Evolutionary conservation across 2,888 invertebrate species (phyloP).

Genomic region (Napeogenes inachia): DNA sequence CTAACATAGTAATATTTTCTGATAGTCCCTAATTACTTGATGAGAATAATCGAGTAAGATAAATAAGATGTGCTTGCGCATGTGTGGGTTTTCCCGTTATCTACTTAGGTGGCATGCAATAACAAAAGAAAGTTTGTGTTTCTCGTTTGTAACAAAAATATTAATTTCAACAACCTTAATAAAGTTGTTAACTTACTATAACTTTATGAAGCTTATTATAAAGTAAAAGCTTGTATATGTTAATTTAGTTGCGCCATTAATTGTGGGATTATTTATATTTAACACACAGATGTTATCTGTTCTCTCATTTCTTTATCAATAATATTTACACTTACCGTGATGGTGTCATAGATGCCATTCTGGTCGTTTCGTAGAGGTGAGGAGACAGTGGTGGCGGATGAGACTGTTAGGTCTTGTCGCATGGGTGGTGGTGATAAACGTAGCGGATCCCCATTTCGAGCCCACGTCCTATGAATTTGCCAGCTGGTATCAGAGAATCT

Average conservation of each 20-base stretch:
- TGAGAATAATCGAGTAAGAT: not conserved
- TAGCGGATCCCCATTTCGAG: constrained; percentile 69
- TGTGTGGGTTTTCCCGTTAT: constrained; percentile 5
- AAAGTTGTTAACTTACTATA: not conserved
- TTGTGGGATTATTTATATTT: too few relatives aligned
- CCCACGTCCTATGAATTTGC: constrained; percentile 84
- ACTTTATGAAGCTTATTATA: not conserved
- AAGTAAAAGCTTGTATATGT: too few relatives aligned
- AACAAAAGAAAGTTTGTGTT: not conserved
- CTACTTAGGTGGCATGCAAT: not conserved
- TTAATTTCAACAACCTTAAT: not conserved
- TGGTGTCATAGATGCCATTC: constrained; percentile 73
- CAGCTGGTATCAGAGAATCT: constrained; percentile 85
- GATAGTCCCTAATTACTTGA: not conserved
- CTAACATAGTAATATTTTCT: constrained; percentile 9
- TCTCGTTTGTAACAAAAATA: not conserved
- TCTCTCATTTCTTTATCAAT: not conserved
- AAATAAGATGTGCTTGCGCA: not conserved
- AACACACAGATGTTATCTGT: too few relatives aligned
- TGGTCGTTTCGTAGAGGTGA: constrained; percentile 48
- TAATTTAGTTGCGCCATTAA: too few relatives aligned
- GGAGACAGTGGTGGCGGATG: constrained; percentile 19
- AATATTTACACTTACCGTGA: constrained; percentile 52
- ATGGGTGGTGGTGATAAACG: constrained; percentile 60
- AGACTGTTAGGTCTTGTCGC: constrained; percentile 45